phyloP scores from a whole-genome alignment of 2,797 vertebrate genomes.

The Champsocephalus esox region DNA sequence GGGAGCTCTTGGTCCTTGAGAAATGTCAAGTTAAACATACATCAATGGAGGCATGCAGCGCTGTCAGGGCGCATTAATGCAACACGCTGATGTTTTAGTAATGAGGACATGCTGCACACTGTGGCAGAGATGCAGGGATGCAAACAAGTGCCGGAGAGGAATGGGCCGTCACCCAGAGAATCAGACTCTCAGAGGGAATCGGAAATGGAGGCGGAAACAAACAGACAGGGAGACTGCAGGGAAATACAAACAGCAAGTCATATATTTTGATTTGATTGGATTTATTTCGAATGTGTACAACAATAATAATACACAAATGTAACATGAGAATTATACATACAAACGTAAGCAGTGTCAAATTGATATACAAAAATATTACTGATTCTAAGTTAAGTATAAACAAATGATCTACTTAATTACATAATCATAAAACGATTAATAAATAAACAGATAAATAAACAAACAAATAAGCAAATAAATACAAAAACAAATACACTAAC shows the following conservation, averaged over 20 bases:
- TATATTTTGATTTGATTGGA: too few species aligned
- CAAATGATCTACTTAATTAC: too few species aligned
- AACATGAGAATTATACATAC: too few species aligned
- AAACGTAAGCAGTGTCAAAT: too few species aligned
- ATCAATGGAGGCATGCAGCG: conserved; percentile 64
- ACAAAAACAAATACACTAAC: too few species aligned
- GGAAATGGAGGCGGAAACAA: conserved; percentile 29
- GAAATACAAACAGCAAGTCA: conserved; percentile 14
- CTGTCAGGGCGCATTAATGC: conserved; percentile 72
- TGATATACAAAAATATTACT: too few species aligned
- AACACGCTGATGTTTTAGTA: conserved; percentile 74
- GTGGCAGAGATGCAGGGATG: conserved; percentile 38
- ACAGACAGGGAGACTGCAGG: conserved; percentile 30
- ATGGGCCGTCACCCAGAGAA: conserved; percentile 39
- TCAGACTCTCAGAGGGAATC: conserved; percentile 38
- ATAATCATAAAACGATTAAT: too few species aligned
- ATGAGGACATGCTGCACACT: conserved; percentile 65
- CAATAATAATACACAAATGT: too few species aligned
- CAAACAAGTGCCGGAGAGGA: conserved; percentile 48
- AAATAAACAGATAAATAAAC: too few species aligned
- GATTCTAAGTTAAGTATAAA: too few species aligned
- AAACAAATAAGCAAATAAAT: too few species aligned
- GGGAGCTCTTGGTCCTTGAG: conserved; percentile 42
- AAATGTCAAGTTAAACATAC: conserved; percentile 76
- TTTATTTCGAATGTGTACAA: too few species aligned